phyloP scores from a whole-genome alignment of 2,113 vertebrate genomes.

The Anas platyrhynchos region DNA sequence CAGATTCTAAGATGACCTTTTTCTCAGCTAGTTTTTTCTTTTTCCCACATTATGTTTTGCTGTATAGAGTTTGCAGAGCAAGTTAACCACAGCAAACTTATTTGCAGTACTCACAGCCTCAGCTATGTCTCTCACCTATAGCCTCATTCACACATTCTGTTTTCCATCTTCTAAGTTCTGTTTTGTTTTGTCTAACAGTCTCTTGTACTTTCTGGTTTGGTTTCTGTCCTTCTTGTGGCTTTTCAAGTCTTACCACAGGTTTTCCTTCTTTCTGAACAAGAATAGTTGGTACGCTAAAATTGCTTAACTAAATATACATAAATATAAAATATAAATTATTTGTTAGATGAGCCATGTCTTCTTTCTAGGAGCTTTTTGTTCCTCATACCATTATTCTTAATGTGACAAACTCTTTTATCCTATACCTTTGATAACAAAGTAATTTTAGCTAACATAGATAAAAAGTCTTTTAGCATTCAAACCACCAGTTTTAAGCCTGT shows the following conservation, averaged over 20 bases:
- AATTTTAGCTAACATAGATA: neutral
- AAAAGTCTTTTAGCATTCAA: neutral
- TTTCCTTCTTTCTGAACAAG: neutral
- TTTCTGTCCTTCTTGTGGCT: neutral
- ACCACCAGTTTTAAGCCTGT: neutral
- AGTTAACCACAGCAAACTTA: neutral
- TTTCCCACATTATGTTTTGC: neutral
- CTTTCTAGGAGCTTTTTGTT: neutral
- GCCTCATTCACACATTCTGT: conserved; percentile 21
- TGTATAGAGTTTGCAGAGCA: neutral
- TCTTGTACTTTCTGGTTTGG: neutral
- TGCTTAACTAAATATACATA: neutral
- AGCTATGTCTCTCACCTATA: neutral
- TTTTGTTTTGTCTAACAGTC: conserved; percentile 19
- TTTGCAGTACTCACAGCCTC: neutral
- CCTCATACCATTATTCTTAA: neutral
- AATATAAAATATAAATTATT: neutral
- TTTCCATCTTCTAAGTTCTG: neutral
- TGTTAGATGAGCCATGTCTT: neutral
- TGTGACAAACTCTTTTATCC: neutral
- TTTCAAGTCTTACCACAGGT: conserved; percentile 9
- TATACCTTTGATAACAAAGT: neutral
- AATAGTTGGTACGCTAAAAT: neutral
- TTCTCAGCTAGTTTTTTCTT: neutral
- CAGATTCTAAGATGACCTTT: neutral